phyloP scores from a whole-genome alignment of 2,888 invertebrate species.

The Drosophila formosana region DNA sequence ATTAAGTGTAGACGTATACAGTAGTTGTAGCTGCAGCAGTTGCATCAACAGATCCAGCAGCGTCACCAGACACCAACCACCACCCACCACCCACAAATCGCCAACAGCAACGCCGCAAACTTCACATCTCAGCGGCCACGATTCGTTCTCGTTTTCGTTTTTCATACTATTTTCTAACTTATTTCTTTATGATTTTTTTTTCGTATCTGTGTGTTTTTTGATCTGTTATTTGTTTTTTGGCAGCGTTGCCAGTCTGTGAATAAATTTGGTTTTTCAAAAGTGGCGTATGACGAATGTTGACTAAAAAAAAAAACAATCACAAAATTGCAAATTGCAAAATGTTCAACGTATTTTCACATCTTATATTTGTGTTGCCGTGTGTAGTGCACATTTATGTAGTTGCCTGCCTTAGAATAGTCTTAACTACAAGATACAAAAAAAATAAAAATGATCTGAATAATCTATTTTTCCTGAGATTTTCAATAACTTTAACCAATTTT shows the following conservation, averaged over 20 bases:
- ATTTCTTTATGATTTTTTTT: slow-evolving; percentile 7
- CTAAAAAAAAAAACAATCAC: neutral
- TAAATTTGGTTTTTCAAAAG: slow-evolving; percentile 4
- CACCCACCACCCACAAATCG: slow-evolving; percentile 65
- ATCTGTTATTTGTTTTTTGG: neutral
- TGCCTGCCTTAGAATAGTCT: slow-evolving; percentile 58
- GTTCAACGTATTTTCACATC: slow-evolving; percentile 21
- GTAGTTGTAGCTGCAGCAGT: slow-evolving; percentile 14
- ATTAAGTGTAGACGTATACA: slow-evolving; percentile 15
- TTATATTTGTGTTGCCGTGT: slow-evolving; percentile 38
- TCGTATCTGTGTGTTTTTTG: slow-evolving; percentile 2
- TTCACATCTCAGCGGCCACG: slow-evolving; percentile 12
- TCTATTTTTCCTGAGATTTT: slow-evolving; percentile 27
- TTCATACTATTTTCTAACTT: slow-evolving; percentile 3
- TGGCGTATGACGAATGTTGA: neutral
- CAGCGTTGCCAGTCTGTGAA: slow-evolving; percentile 20
- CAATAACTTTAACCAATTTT: slow-evolving; percentile 35
- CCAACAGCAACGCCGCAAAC: slow-evolving; percentile 11
- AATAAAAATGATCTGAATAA: slow-evolving; percentile 42
- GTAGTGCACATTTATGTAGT: slow-evolving; percentile 47
- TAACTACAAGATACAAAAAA: slow-evolving; percentile 56
- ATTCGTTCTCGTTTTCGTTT: slow-evolving; percentile 16
- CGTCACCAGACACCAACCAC: slow-evolving; percentile 56
- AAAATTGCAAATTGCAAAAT: slow-evolving; percentile 6
- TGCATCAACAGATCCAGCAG: slow-evolving; percentile 42